phyloP scores from a whole-genome alignment of 2,797 vertebrate genomes.

The Paguma larvata region DNA sequence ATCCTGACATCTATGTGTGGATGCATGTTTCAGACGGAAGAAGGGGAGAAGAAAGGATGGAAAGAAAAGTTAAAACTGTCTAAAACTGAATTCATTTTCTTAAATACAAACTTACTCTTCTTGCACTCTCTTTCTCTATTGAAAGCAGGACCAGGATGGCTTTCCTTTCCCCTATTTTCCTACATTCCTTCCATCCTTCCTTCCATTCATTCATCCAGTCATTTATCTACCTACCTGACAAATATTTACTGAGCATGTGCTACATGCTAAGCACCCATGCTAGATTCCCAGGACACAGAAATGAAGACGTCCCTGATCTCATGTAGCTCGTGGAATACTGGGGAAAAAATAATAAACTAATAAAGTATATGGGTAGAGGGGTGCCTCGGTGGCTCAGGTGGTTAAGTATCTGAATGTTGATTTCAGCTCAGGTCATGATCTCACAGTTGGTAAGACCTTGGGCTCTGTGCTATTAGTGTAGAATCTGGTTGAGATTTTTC shows the following conservation, averaged over 20 bases:
- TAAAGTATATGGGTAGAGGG: not conserved
- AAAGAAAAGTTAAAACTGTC: not conserved
- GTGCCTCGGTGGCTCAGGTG: no score
- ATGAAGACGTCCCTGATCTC: slow-evolving; percentile 11
- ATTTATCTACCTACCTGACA: not conserved
- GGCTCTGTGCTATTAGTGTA: no score
- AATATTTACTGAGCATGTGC: not conserved
- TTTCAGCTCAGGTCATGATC: no score
- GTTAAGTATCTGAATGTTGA: no score
- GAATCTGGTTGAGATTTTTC: no score
- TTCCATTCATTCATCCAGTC: not conserved
- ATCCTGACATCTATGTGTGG: not conserved
- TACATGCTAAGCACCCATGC: not conserved
- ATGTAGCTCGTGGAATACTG: not conserved
- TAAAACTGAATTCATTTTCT: slow-evolving; percentile 21
- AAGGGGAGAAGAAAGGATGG: not conserved
- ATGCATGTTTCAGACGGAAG: not conserved
- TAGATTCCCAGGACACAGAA: slow-evolving; percentile 15
- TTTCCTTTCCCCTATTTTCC: not conserved
- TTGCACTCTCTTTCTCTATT: not conserved
- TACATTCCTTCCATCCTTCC: not conserved
- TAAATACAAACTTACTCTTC: slow-evolving; percentile 18
- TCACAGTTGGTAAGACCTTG: no score
- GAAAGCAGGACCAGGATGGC: not conserved
- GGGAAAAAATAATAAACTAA: not conserved